A percentile compares a stretch with the other conserved stretches of the same genome.
These are phyloP conservation scores for Mixornis gularis DNA, from an alignment of 2,113 vertebrate species.

Conservation along the genomic window DNA sequence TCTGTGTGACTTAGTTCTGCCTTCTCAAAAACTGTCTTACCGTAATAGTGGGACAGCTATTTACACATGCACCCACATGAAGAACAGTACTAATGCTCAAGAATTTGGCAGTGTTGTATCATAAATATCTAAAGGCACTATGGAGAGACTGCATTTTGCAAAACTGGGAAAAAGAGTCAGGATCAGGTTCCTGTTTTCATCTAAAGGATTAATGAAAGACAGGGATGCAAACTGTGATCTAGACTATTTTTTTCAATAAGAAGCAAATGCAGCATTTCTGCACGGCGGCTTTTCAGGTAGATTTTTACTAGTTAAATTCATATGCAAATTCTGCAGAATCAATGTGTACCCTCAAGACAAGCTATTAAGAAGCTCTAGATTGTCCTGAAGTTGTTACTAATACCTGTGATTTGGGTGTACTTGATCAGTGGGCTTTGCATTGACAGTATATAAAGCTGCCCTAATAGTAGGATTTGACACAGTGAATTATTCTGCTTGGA, in stretches of 20 bases:
- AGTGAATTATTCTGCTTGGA: not conserved
- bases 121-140: not conserved
- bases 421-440: not conserved
- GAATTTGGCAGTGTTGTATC: not conserved
- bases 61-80: fast-evolving
- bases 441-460: not conserved
- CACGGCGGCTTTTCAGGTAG: not conserved
- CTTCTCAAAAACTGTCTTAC: not conserved
- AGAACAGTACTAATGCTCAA: too few species aligned
- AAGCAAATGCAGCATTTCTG: not conserved
- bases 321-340: not conserved
- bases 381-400: not conserved
- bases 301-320: not conserved
- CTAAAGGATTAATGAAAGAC: not conserved
- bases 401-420: not conserved
- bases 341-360: fast-evolving
- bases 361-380: not conserved
- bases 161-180: not conserved
- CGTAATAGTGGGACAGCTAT: not conserved
- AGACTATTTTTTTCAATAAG: not conserved
- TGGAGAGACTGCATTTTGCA: not conserved
- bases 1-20: not conserved
- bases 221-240: not conserved
- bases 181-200: not conserved
- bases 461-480: not conserved